phyloP scores from a whole-genome alignment of 2,113 vertebrate species.

The Ophiodon elongatus region DNA sequence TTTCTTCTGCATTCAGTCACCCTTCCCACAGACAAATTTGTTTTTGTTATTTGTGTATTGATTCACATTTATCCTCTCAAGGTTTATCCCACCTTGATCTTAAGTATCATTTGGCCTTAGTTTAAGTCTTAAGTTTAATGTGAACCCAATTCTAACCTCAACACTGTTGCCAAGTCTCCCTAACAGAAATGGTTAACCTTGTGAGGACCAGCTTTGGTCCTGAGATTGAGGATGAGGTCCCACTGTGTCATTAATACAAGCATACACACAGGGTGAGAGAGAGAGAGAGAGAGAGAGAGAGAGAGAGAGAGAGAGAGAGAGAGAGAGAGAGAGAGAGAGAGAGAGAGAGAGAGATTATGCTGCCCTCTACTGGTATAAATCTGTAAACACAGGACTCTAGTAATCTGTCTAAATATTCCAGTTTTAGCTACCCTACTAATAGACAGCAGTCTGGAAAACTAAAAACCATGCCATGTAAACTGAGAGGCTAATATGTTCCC shows the following conservation, averaged over 20 bases:
- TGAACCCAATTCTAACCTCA: background rate
- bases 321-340: background rate
- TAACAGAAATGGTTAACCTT: background rate
- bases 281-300: background rate
- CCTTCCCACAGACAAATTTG: background rate
- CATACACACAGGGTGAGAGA: background rate
- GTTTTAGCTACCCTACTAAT: background rate
- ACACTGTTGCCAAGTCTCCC: background rate
- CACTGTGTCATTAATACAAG: background rate
- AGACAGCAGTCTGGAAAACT: slow-evolving; percentile 32
- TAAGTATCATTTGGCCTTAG: background rate
- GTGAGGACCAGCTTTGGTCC: background rate
- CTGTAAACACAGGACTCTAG: background rate
- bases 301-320: background rate
- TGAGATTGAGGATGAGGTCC: background rate
- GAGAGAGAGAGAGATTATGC: too few relatives aligned
- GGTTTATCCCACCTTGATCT: background rate
- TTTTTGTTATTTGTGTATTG: background rate
- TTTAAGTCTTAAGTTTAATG: background rate
- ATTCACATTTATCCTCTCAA: background rate
- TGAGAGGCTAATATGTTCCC: slow-evolving; percentile 30
- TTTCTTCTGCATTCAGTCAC: background rate
- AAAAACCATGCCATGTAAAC: slow-evolving; percentile 48
- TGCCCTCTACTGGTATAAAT: slow-evolving; percentile 56
- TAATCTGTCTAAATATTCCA: background rate